Evolutionary conservation across 1,140 invertebrate species (phyloP).

Genomic region (Scaptomyza hsui): DNA sequence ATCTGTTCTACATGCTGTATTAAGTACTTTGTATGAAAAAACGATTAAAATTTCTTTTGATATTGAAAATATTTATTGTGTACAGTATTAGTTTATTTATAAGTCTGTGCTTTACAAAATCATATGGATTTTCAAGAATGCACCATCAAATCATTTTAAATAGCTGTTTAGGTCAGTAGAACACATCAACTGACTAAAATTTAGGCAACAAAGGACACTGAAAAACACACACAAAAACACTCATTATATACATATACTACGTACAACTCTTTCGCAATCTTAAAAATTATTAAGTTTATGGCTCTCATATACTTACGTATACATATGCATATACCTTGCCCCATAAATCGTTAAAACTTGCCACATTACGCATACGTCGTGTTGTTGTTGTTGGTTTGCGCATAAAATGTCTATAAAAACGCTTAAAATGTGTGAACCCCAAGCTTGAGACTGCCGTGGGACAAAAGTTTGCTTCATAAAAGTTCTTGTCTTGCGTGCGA

Average conservation of each 20-base stretch:
- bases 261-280: background rate
- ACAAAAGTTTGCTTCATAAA: constrained; percentile 62
- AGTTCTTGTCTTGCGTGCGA: constrained; percentile 33
- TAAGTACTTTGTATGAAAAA: background rate
- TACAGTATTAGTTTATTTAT: too few species aligned
- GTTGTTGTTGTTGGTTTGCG: constrained; percentile 50
- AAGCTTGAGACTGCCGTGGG: constrained; percentile 7
- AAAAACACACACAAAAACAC: too few species aligned
- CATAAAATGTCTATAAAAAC: constrained; percentile 74
- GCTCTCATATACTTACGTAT: constrained; percentile 5
- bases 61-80: too few species aligned
- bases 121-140: too few species aligned
- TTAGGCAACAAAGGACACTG: too few species aligned
- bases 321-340: constrained; percentile 23
- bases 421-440: constrained; percentile 64
- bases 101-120: too few species aligned
- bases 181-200: too few species aligned
- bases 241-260: background rate
- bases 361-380: constrained; percentile 69
- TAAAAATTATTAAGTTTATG: background rate
- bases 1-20: too few species aligned
- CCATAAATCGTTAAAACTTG: constrained; percentile 69
- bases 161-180: too few species aligned
- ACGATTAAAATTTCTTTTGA: too few species aligned
- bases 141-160: too few species aligned